Evolutionary conservation across 2,113 vertebrate genomes (phyloP).

Genomic region (Cololabis saira): DNA sequence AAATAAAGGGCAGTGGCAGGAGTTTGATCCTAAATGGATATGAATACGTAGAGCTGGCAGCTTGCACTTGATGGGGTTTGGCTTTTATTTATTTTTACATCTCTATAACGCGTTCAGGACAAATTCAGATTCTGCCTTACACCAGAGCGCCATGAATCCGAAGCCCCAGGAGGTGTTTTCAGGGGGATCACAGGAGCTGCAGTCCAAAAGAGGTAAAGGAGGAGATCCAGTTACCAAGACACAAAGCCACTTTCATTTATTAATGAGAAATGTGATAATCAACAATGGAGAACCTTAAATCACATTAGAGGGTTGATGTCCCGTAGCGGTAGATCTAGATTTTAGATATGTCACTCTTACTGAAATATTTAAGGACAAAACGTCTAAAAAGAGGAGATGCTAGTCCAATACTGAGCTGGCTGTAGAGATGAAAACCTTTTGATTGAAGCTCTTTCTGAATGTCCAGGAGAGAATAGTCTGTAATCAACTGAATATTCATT

Average conservation of each 20-base stretch:
- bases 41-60: constrained; percentile 7
- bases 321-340: constrained; percentile 17
- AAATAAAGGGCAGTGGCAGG: constrained; percentile 1
- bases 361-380: constrained; percentile 59
- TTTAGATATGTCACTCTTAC: background rate
- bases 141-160: constrained; percentile 96
- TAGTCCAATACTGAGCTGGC: constrained; percentile 2
- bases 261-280: constrained; percentile 36
- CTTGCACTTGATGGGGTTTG: constrained; percentile 3
- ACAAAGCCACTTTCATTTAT: constrained; percentile 46
- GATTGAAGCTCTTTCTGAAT: constrained; percentile 34
- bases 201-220: constrained; percentile 92
- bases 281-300: constrained; percentile 24
- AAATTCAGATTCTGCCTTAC: constrained; percentile 97
- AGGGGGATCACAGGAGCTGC: constrained; percentile 90
- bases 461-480: constrained; percentile 42
- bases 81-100: constrained; percentile 36
- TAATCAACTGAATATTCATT: constrained; percentile 54
- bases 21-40: constrained; percentile 1
- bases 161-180: constrained; percentile 89
- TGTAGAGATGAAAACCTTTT: constrained; percentile 23
- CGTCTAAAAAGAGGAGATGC: constrained; percentile 7
- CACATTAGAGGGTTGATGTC: constrained; percentile 33
- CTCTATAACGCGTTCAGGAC: constrained; percentile 83
- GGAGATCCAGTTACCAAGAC: constrained; percentile 41